Conservation (phyloP, 92 coral and sea anemone genomes). For the Heteractis magnifica region DNA sequence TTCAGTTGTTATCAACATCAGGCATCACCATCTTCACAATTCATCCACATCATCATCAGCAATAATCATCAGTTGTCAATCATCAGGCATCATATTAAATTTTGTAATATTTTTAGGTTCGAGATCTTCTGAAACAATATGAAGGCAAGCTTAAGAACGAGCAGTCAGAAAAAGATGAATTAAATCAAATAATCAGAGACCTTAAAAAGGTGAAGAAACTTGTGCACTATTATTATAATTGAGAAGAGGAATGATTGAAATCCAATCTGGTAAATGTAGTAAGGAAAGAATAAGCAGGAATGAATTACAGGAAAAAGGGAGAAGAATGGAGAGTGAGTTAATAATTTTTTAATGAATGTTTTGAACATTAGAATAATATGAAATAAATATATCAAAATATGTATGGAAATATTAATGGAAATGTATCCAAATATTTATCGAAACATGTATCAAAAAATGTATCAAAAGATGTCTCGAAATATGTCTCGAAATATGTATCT, state of each 20-base stretch:
- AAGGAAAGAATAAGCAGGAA: not conserved
- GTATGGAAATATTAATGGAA: too few species aligned
- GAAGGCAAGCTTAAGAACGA: slow-evolving; percentile 75
- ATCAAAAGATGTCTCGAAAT: too few species aligned
- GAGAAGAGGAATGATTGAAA: not conserved
- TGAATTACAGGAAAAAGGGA: not conserved
- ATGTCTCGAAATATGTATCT: too few species aligned
- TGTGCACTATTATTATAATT: not conserved
- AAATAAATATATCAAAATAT: not conserved
- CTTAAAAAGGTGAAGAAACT: slow-evolving; percentile 45
- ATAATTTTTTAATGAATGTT: not conserved
- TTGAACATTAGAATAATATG: not conserved
- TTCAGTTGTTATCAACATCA: too few species aligned
- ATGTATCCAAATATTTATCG: too few species aligned
- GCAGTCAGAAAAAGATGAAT: slow-evolving; percentile 56
- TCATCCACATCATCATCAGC: not conserved
- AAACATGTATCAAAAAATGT: too few species aligned
- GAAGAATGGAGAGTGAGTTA: not conserved
- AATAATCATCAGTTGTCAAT: not conserved
- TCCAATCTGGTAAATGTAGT: not conserved
- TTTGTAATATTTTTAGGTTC: slow-evolving; percentile 49
- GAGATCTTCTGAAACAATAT: slow-evolving; percentile 70
- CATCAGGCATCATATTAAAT: not conserved
- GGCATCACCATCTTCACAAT: too few species aligned
- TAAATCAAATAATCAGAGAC: slow-evolving; percentile 48